These are phyloP conservation scores for Eupleurogrammus muticus DNA, from an alignment of 2,797 vertebrate species.

Conservation along the genomic window DNA sequence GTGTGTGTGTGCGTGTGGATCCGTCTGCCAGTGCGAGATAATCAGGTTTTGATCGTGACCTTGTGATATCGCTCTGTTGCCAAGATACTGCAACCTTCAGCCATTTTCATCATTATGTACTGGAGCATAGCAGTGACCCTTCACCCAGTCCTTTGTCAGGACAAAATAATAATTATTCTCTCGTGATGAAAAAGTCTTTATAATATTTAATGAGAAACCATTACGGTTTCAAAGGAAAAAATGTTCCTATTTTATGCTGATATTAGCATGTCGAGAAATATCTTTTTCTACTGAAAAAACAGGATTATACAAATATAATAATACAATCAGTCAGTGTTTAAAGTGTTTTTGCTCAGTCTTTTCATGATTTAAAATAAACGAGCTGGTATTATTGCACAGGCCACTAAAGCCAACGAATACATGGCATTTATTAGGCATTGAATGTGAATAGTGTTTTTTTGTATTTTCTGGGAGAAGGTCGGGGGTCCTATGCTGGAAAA, in stretches of 20 bases:
- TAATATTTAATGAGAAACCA: neutral
- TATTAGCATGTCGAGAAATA: neutral
- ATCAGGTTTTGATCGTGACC: slow-evolving; percentile 72
- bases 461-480: too few relatives aligned
- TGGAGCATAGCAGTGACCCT: slow-evolving; percentile 25
- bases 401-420: neutral
- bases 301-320: neutral
- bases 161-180: slow-evolving; percentile 6
- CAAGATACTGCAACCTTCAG: slow-evolving; percentile 49
- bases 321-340: too few relatives aligned
- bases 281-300: neutral
- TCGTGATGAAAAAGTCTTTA: slow-evolving; percentile 1
- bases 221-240: neutral
- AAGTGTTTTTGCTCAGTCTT: too few relatives aligned
- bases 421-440: too few relatives aligned
- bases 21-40: slow-evolving; percentile 52
- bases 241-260: neutral
- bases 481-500: too few relatives aligned
- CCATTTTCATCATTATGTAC: slow-evolving; percentile 41
- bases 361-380: too few relatives aligned
- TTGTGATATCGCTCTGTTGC: slow-evolving; percentile 71
- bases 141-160: slow-evolving; percentile 16
- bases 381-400: too few relatives aligned
- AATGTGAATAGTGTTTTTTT: too few relatives aligned
- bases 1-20: slow-evolving; percentile 23